Conservation (phyloP, 2,888 invertebrate genomes). For the Ochlodes sylvanus region DNA sequence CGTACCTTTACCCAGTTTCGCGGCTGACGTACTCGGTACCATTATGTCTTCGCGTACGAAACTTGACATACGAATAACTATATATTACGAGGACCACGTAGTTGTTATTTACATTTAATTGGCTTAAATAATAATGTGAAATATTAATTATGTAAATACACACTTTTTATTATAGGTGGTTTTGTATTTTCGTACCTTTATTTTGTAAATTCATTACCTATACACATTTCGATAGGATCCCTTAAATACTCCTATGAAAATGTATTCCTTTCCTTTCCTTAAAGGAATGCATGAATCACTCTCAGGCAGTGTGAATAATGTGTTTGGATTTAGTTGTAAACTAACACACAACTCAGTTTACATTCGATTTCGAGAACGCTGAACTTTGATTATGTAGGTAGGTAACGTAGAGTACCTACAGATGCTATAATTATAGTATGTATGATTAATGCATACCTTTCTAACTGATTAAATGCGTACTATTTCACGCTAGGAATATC, state of each 20-base stretch:
- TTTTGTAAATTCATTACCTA: background rate
- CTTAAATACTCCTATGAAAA: background rate
- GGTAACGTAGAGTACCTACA: background rate
- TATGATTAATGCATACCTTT: too few relatives aligned
- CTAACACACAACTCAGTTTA: constrained; percentile 5
- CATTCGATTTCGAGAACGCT: constrained; percentile 28
- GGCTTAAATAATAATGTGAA: constrained; percentile 8
- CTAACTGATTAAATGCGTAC: too few relatives aligned
- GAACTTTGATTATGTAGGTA: constrained; percentile 24
- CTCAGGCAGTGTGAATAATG: constrained; percentile 7
- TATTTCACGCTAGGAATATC: too few relatives aligned
- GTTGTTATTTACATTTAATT: constrained; percentile 87
- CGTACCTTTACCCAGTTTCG: constrained; percentile 76
- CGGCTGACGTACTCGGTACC: constrained; percentile 62
- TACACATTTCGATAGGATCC: background rate
- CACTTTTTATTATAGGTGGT: background rate
- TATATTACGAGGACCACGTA: constrained; percentile 87
- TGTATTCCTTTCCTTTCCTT: too few relatives aligned
- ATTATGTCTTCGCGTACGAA: constrained; percentile 87
- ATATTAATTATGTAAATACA: constrained; percentile 30
- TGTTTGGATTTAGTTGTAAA: constrained; percentile 32
- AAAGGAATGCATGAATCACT: constrained; percentile 29
- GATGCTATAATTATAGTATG: constrained; percentile 14
- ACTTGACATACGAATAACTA: constrained; percentile 88
- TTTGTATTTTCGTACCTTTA: constrained; percentile 12